A percentile compares a stretch with the other conserved stretches of the same genome.
Conservation (phyloP, 2,797 vertebrate genomes). For the Pagetopsis macropterus region DNA sequence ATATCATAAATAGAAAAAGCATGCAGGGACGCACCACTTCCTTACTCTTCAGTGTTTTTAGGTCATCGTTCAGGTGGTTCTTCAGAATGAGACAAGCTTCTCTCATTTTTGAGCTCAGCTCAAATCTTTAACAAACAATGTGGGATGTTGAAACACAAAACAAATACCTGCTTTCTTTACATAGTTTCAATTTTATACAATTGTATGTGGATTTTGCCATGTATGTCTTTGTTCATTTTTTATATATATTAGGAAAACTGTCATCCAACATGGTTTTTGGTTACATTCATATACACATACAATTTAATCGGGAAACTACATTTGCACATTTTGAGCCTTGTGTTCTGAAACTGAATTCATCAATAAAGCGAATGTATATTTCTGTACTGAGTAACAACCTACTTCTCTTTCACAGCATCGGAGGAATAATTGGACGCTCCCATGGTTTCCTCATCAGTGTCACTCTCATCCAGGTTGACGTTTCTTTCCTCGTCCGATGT, state of each 20-base stretch:
- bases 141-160: neutral
- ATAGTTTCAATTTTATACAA: neutral
- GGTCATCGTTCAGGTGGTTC: conserved; percentile 86
- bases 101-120: conserved; percentile 92
- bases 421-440: conserved; percentile 39
- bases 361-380: neutral
- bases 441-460: conserved; percentile 74
- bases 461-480: conserved; percentile 77
- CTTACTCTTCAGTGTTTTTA: conserved; percentile 84
- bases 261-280: neutral
- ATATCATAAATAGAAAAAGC: conserved; percentile 38
- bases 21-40: conserved; percentile 86
- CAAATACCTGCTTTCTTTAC: neutral
- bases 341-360: neutral
- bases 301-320: neutral
- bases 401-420: conserved; percentile 88
- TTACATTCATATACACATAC: neutral
- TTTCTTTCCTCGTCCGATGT: conserved; percentile 88
- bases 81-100: conserved; percentile 92
- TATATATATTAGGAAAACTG: neutral
- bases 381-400: conserved; percentile 41
- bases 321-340: neutral
- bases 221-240: neutral
- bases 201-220: neutral
- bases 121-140: conserved; percentile 83